Conservation (phyloP, 2,888 invertebrate genomes). For the Allolobophora icterica region DNA sequence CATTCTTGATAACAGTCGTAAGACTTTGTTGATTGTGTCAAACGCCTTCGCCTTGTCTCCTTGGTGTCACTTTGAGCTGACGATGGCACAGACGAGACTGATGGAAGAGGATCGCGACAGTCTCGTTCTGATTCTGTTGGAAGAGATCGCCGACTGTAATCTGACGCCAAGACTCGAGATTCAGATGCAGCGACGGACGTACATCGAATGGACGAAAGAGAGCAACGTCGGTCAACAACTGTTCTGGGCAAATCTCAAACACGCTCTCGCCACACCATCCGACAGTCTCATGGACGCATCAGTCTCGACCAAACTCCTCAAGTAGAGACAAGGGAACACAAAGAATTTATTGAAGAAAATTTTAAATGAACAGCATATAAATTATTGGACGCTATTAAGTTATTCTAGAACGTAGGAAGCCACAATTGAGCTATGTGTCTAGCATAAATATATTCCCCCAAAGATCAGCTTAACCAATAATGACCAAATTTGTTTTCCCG, state of each 20-base stretch:
- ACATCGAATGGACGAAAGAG: conserved; percentile 34
- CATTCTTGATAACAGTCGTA: conserved; percentile 73
- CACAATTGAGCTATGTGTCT: too few species aligned
- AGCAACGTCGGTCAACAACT: conserved; percentile 28
- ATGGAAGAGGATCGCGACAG: conserved; percentile 69
- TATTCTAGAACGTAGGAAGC: too few species aligned
- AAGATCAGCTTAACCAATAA: too few species aligned
- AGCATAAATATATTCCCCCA: too few species aligned
- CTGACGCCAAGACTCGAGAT: conserved; percentile 71
- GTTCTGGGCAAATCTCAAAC: conserved; percentile 35
- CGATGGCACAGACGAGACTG: conserved; percentile 72
- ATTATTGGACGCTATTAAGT: too few species aligned
- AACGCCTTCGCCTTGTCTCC: conserved; percentile 73
- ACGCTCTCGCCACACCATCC: not conserved
- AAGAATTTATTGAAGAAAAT: too few species aligned
- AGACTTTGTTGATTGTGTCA: conserved; percentile 74
- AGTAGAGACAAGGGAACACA: too few species aligned
- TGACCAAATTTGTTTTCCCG: too few species aligned
- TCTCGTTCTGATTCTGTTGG: conserved; percentile 73
- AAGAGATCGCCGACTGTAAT: conserved; percentile 72
- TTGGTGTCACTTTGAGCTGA: conserved; percentile 79
- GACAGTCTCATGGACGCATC: too few species aligned
- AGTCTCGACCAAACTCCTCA: too few species aligned
- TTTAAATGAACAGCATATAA: too few species aligned
- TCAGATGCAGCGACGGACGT: conserved; percentile 28